Percentiles rank a stretch among this genome's conserved stretches.
phyloP scores from a whole-genome alignment of 1,140 invertebrate species.

The Nasonia vitripennis region DNA sequence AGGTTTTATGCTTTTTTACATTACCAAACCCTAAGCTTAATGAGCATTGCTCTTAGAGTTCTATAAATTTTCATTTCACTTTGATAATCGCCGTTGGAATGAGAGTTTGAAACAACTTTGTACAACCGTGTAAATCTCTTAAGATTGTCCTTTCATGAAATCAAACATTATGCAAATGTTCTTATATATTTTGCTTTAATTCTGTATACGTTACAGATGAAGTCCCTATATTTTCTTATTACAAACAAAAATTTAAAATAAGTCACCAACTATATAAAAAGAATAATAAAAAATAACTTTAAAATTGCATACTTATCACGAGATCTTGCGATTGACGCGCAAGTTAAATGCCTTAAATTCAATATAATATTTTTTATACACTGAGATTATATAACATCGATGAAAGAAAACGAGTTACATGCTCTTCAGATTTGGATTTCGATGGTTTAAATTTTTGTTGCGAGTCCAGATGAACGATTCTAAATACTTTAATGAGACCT shows the following conservation, averaged over 20 bases:
- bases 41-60: not conserved
- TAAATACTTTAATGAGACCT: constrained; percentile 27
- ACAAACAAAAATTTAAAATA: constrained; percentile 22
- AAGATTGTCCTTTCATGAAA: constrained; percentile 29
- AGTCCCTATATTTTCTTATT: constrained; percentile 19
- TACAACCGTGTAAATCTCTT: constrained; percentile 39
- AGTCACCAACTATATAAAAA: constrained; percentile 42
- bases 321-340: not conserved
- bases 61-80: not conserved
- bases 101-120: constrained; percentile 41
- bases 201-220: constrained; percentile 25
- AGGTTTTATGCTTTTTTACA: constrained; percentile 7
- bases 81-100: constrained; percentile 4
- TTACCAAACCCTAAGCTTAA: not conserved
- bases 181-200: constrained; percentile 24
- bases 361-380: constrained; percentile 30
- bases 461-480: not conserved
- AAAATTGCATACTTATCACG: constrained; percentile 42
- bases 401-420: constrained; percentile 29
- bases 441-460: constrained; percentile 9
- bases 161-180: constrained; percentile 30
- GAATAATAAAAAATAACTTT: constrained; percentile 39
- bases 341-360: constrained; percentile 39
- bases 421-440: not conserved
- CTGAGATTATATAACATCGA: constrained; percentile 27